Evolutionary conservation across 2,113 vertebrate genomes (phyloP).

Genomic region (Oenanthe oenanthe): DNA sequence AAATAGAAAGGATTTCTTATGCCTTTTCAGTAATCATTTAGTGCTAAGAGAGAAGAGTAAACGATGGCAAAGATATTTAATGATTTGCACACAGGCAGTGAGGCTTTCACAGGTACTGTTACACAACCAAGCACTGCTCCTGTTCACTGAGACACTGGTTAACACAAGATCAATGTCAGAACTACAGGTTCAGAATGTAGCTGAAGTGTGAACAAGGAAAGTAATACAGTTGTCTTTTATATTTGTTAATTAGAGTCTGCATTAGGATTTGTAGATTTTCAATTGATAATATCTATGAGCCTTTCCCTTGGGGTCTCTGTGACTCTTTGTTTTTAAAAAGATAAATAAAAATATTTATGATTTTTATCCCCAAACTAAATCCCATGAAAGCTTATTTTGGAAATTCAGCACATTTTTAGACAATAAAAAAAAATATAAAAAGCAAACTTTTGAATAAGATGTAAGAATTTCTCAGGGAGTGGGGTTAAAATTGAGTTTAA

Average conservation of each 20-base stretch:
- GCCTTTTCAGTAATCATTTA: conserved; percentile 46
- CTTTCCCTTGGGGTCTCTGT: not conserved
- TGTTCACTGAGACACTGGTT: conserved; percentile 26
- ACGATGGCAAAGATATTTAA: conserved; percentile 47
- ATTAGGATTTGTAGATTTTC: not conserved
- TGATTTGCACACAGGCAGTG: not conserved
- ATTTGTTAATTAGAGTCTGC: not conserved
- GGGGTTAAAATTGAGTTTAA: conserved; percentile 52
- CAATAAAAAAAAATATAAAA: not conserved
- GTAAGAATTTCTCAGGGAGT: conserved; percentile 23
- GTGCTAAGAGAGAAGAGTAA: conserved; percentile 31
- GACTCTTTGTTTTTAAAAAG: not conserved
- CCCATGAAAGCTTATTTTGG: conserved; percentile 9
- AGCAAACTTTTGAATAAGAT: conserved; percentile 32
- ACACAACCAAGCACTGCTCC: conserved; percentile 24
- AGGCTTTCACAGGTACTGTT: conserved; percentile 22
- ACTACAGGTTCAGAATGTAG: conserved; percentile 10
- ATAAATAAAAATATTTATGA: not conserved
- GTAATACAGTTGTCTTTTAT: not conserved
- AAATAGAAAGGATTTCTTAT: conserved; percentile 47
- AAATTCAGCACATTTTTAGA: conserved; percentile 31
- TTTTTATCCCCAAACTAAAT: not conserved
- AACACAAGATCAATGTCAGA: conserved; percentile 30
- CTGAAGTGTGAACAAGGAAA: conserved; percentile 15
- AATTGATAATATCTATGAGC: not conserved